Conservation (phyloP, 35 echinoderm and acorn worm species). For the Anneissia japonica region DNA sequence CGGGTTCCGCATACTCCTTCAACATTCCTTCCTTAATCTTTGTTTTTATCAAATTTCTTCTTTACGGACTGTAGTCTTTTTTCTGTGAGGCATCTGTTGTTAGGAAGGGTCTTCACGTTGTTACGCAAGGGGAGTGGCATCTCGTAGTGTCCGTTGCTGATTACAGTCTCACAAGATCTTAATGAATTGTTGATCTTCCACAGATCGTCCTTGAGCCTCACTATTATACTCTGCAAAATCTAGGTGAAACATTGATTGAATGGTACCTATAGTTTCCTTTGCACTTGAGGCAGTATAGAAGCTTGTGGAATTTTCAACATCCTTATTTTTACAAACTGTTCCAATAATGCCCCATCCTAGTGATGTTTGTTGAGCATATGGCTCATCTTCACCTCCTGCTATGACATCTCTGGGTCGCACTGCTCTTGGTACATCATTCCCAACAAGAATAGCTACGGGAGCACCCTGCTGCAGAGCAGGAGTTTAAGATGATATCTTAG, state of each 20-base stretch:
- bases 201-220: not conserved
- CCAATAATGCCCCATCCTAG: constrained; percentile 48
- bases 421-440: not conserved
- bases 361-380: constrained; percentile 26
- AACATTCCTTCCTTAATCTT: constrained; percentile 30
- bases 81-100: constrained; percentile 28
- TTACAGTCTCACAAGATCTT: not conserved
- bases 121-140: too few relatives aligned
- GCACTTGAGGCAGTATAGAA: not conserved
- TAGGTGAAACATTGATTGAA: not conserved
- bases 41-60: constrained; percentile 11
- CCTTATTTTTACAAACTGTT: not conserved
- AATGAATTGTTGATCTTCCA: not conserved
- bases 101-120: not conserved
- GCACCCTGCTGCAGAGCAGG: not conserved
- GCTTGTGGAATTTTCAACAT: not conserved
- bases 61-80: constrained; percentile 19
- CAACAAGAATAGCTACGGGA: not conserved
- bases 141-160: too few relatives aligned
- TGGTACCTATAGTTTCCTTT: not conserved
- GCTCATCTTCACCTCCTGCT: constrained; percentile 32
- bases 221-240: not conserved
- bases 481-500: not conserved
- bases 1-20: constrained; percentile 41
- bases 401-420: constrained; percentile 28